Conservation (phyloP, 2,113 vertebrate genomes). For the Paradisaea rubra region DNA sequence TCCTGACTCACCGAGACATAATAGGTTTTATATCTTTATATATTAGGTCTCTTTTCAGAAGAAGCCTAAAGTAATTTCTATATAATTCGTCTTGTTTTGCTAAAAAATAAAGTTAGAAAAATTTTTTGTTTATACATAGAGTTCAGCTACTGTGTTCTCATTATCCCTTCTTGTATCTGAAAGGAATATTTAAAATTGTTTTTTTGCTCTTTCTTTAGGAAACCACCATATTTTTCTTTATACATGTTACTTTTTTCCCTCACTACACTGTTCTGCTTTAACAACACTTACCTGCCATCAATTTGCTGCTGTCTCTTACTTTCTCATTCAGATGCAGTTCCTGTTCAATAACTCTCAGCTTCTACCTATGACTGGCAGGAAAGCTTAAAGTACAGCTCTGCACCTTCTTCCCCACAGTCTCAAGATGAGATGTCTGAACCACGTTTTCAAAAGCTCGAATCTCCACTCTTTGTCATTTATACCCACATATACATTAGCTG, state of each 20-base stretch:
- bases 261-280: neutral
- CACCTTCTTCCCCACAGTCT: constrained; percentile 43
- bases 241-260: neutral
- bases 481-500: constrained; percentile 52
- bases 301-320: neutral
- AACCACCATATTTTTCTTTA: neutral
- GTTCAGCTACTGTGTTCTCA: neutral
- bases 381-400: neutral
- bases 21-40: neutral
- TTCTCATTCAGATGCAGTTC: constrained; percentile 21
- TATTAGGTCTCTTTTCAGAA: neutral
- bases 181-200: constrained; percentile 27
- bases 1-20: neutral
- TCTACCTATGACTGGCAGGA: constrained; percentile 29
- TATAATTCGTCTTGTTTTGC: neutral
- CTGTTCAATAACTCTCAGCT: neutral
- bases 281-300: neutral
- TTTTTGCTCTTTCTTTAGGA: constrained; percentile 26
- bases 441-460: neutral
- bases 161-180: neutral
- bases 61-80: neutral
- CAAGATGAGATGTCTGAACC: neutral
- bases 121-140: neutral
- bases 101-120: neutral
- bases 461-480: constrained; percentile 57